phyloP scores from a whole-genome alignment of 2,888 invertebrate genomes.

The Lithodes maja region DNA sequence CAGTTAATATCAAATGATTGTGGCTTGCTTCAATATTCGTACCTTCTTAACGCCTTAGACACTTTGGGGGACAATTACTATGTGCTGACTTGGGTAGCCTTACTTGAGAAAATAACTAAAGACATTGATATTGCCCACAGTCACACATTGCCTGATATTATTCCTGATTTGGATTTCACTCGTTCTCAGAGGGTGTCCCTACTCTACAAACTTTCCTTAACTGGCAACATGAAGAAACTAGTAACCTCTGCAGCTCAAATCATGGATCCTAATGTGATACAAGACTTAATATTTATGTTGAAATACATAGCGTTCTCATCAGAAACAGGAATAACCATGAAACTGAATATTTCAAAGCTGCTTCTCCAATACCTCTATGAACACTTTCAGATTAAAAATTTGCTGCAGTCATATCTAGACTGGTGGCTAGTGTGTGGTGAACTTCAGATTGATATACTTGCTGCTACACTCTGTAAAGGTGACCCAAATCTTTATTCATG shows the following conservation, averaged over 20 bases:
- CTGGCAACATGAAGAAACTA: constrained; percentile 42
- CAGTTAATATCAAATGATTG: constrained; percentile 51
- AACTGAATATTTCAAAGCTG: constrained; percentile 19
- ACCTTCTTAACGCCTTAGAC: constrained; percentile 49
- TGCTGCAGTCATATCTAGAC: constrained; percentile 37
- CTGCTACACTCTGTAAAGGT: constrained; percentile 36
- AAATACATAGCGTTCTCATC: constrained; percentile 23
- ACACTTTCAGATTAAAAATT: constrained; percentile 24
- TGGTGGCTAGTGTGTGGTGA: constrained; percentile 55
- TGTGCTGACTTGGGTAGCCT: constrained; percentile 44
- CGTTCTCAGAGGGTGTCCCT: constrained; percentile 54
- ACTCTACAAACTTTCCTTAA: constrained; percentile 38
- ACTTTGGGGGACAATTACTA: constrained; percentile 44
- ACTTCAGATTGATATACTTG: constrained; percentile 63
- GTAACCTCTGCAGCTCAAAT: constrained; percentile 47
- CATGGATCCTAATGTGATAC: constrained; percentile 48
- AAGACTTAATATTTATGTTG: constrained; percentile 57
- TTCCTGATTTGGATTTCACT: constrained; percentile 61
- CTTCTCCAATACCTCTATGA: constrained; percentile 51
- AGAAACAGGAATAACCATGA: constrained; percentile 10
- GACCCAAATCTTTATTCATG: constrained; percentile 28
- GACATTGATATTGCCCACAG: constrained; percentile 15
- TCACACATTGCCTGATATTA: constrained; percentile 41
- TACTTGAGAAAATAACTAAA: constrained; percentile 49
- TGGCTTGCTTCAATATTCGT: constrained; percentile 49